A percentile compares a stretch with the other conserved stretches of the same genome.
Evolutionary conservation across 2,888 invertebrate species (phyloP).

Genomic region (Ametastegia equiseti): DNA sequence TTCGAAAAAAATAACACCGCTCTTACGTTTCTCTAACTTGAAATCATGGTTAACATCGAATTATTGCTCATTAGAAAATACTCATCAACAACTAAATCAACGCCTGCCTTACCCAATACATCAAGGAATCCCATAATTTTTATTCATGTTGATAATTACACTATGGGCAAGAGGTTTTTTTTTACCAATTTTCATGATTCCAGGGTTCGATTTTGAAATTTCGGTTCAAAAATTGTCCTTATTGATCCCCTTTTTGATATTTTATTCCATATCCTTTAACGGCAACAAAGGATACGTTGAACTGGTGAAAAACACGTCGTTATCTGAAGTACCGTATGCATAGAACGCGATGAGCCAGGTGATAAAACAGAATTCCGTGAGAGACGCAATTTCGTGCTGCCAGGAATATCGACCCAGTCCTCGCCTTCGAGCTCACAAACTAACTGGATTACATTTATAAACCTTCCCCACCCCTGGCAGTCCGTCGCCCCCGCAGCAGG

Average conservation of each 20-base stretch:
- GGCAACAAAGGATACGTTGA: constrained; percentile 8
- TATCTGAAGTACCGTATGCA: constrained; percentile 39
- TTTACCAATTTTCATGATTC: too few species aligned
- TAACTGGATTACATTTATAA: constrained; percentile 61
- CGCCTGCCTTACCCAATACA: too few species aligned
- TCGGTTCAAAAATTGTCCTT: background rate
- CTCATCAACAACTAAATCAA: too few species aligned
- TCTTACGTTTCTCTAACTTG: too few species aligned
- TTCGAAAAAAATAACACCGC: too few species aligned
- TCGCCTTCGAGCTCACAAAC: constrained; percentile 59
- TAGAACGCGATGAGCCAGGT: constrained; percentile 36
- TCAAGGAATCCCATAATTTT: too few species aligned
- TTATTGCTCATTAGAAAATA: too few species aligned
- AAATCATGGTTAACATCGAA: too few species aligned
- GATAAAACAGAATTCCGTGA: constrained; percentile 57
- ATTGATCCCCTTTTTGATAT: background rate
- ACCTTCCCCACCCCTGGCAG: constrained; percentile 41
- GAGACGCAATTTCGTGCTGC: constrained; percentile 58
- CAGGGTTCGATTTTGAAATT: too few species aligned
- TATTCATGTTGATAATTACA: too few species aligned
- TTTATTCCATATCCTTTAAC: background rate
- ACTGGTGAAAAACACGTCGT: constrained; percentile 23
- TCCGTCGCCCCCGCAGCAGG: constrained; percentile 51
- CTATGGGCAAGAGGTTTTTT: background rate
- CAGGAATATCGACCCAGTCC: constrained; percentile 59